Evolutionary conservation across 1,140 invertebrate species (phyloP), one percentile per base, ranked within the genome.

Genomic region (Monochamus saltuarius): DNA sequence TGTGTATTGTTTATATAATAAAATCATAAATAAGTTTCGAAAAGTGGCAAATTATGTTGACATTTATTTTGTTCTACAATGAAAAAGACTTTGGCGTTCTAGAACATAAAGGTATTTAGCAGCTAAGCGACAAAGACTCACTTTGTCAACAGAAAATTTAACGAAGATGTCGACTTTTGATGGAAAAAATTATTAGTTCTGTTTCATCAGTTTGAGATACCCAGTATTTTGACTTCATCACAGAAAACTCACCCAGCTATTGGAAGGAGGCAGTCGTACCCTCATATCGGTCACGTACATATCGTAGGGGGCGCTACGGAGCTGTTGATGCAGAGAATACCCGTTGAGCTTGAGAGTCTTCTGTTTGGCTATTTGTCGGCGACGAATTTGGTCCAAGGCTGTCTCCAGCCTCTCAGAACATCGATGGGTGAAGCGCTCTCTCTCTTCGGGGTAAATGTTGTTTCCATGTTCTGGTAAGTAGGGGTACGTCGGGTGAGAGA

Each of bases 281-380:
- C 82, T 75, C 79, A 89, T 79, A 57, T 83, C 81, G 0, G 84
- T 86, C 8, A 87, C 83, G 63, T 85, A 85, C 84, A 87, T 86
- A 59, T 86, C 84, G 10, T 83, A 79, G 1, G 84, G 83, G 10
- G 80, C 83, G 16, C 77, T 78, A 39, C 84, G 72, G 65, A 87
- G 73, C 56, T 81, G 78, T 66, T 86, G 83, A 62, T 85, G 82
- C 16, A 87, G 63, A 11, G 84, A 83, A 72, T 86, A 87, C 9
- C 85, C 84, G 46, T 83, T 79, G 9, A 86, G 75, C 69, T 85
- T 82, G n/a, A 87, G 64, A 35, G 74, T 80, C 58, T 81, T 83
- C 19, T 81, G 76, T 63, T 83, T 81, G 29, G 77, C 78, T 54
- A 81, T 70, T 64, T 84, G 82, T 39, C 81, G 67, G 46, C 81